A percentile compares a stretch with the other conserved stretches of the same genome.
These are phyloP conservation scores for Drosophila pandora DNA, from an alignment of 1,140 invertebrate genomes.

Conservation along the genomic window DNA sequence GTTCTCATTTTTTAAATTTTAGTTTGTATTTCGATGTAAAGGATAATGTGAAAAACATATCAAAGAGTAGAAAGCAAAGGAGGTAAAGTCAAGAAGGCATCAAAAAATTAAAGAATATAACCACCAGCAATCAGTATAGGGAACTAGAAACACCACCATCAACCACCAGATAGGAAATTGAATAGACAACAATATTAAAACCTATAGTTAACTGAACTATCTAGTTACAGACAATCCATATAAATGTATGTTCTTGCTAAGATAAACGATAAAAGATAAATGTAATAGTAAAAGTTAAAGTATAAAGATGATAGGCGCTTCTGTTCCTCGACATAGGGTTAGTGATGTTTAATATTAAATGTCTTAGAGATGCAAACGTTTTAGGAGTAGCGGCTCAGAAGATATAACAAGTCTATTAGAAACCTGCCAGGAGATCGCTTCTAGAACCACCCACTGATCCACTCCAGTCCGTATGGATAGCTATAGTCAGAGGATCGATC, in stretches of 20 bases:
- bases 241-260: constrained; percentile 43
- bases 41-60: constrained; percentile 31
- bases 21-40: constrained; percentile 3
- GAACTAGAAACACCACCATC: constrained; percentile 63
- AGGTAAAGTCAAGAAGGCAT: constrained; percentile 8
- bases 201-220: constrained; percentile 72
- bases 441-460: constrained; percentile 27
- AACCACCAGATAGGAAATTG: constrained; percentile 46
- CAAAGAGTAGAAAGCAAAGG: constrained; percentile 21
- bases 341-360: constrained; percentile 56
- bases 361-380: constrained; percentile 12
- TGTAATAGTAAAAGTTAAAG: constrained; percentile 19
- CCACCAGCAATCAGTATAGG: constrained; percentile 45
- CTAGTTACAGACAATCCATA: constrained; percentile 75
- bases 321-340: constrained; percentile 75
- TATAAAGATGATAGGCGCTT: constrained; percentile 56
- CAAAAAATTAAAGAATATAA: constrained; percentile 45
- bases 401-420: constrained; percentile 37
- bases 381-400: constrained; percentile 35
- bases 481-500: constrained; percentile 30
- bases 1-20: background rate
- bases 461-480: constrained; percentile 26
- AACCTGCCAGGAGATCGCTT: constrained; percentile 39
- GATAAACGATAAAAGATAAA: constrained; percentile 29
- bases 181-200: constrained; percentile 53